Conservation (phyloP, 2,113 vertebrate genomes). For the Electrona antarctica region DNA sequence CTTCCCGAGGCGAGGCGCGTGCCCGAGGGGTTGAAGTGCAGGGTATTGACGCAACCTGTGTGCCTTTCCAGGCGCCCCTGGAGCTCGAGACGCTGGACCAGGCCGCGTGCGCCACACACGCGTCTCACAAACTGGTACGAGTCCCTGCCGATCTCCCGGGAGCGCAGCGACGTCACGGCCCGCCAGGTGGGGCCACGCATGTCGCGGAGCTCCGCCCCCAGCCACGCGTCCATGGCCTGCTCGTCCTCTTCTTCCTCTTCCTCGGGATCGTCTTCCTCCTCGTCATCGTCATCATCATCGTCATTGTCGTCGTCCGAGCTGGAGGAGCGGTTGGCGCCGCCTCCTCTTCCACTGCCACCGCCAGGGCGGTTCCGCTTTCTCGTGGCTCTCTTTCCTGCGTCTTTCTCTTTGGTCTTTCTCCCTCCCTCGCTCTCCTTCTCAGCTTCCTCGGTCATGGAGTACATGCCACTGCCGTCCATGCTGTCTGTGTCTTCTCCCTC, state of each 20-base stretch:
- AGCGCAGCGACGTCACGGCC: conserved; percentile 84
- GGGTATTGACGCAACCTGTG: conserved; percentile 93
- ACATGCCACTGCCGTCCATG: conserved; percentile 92
- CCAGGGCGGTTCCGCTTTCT: conserved; percentile 78
- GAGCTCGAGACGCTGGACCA: conserved; percentile 90
- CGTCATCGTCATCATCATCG: conserved; percentile 75
- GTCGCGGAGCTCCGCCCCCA: conserved; percentile 86
- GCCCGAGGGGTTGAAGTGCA: conserved; percentile 96
- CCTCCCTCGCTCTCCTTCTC: conserved; percentile 73
- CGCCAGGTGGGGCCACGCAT: conserved; percentile 84
- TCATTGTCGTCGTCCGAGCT: conserved; percentile 74
- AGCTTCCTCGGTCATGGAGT: conserved; percentile 88
- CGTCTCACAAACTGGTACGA: conserved; percentile 84
- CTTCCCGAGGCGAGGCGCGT: conserved; percentile 94
- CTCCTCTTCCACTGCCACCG: conserved; percentile 7
- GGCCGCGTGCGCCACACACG: conserved; percentile 89
- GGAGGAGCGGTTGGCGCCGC: conserved; percentile 73
- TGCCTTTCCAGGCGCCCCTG: conserved; percentile 92
- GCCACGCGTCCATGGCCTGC: conserved; percentile 90
- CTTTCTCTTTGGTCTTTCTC: conserved; percentile 54
- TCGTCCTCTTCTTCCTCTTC: conserved; percentile 80
- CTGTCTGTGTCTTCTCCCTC: conserved; percentile 94
- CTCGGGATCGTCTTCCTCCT: conserved; percentile 80
- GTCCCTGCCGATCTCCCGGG: conserved; percentile 83
- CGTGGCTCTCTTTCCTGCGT: conserved; percentile 58